phyloP scores from a whole-genome alignment of 2,888 invertebrate genomes.

The Drosophila mayaguana region DNA sequence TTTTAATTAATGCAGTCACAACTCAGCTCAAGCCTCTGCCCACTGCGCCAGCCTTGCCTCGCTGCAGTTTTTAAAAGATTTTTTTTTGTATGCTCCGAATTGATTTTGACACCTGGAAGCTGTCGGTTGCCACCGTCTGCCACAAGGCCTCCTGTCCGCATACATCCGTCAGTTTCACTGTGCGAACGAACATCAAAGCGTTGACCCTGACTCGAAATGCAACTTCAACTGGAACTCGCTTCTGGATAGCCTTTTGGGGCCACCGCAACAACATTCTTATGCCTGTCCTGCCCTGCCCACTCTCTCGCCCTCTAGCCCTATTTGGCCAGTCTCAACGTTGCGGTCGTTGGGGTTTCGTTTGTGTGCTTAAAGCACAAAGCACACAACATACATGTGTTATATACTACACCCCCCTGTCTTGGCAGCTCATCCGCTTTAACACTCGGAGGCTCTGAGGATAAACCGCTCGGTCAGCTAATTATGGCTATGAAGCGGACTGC shows the following conservation, averaged over 20 bases:
- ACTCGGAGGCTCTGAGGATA: too few species aligned
- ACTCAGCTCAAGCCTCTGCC: slow-evolving; percentile 11
- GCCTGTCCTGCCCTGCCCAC: slow-evolving; percentile 19
- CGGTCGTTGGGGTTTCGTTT: slow-evolving; percentile 49
- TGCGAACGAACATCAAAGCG: not conserved
- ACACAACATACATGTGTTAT: not conserved
- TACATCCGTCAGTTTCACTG: slow-evolving; percentile 26
- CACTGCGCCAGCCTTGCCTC: not conserved
- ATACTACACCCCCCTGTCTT: not conserved
- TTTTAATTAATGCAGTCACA: slow-evolving; percentile 79
- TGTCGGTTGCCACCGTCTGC: slow-evolving; percentile 28
- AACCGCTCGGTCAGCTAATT: slow-evolving; percentile 5
- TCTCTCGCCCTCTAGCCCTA: not conserved
- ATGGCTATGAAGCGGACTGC: not conserved
- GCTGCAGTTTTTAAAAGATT: not conserved
- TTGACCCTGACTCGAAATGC: slow-evolving; percentile 19
- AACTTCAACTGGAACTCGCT: slow-evolving; percentile 1
- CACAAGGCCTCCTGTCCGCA: slow-evolving; percentile 33
- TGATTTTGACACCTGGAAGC: slow-evolving; percentile 48
- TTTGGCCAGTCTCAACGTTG: slow-evolving; percentile 37
- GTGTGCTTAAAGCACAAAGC: slow-evolving; percentile 16
- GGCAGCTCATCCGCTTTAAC: not conserved
- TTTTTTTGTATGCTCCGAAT: slow-evolving; percentile 24
- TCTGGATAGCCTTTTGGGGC: slow-evolving; percentile 30
- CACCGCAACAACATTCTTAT: slow-evolving; percentile 67